Evolutionary conservation across 2,797 vertebrate genomes (phyloP).

Genomic region (Anisognathus igniventris): DNA sequence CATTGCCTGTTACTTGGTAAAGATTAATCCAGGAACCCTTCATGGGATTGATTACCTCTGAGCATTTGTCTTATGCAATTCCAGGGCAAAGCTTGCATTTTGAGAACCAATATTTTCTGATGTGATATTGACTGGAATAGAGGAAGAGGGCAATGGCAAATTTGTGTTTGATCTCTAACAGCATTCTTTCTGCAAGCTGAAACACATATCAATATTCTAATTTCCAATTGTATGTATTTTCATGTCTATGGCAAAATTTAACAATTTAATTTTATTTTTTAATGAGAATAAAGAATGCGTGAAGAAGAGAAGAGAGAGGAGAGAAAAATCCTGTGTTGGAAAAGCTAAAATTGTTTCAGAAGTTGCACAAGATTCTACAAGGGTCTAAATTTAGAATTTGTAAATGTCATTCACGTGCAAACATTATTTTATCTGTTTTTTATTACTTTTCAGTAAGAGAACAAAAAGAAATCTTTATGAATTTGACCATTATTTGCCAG

Average conservation of each 20-base stretch:
- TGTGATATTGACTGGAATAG: background rate
- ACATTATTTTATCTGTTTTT: background rate
- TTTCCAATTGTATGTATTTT: background rate
- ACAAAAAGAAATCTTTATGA: background rate
- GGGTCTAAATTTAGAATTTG: background rate
- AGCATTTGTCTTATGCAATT: background rate
- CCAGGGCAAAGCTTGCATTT: too few relatives aligned
- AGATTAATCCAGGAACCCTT: background rate
- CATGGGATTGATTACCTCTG: background rate
- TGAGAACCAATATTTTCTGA: background rate
- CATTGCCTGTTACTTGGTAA: background rate
- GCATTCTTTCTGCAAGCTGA: background rate
- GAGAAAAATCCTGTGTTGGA: background rate
- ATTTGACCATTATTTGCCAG: background rate
- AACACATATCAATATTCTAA: background rate
- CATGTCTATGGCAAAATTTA: background rate
- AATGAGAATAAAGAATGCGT: background rate
- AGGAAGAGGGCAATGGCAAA: background rate
- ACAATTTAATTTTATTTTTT: too few relatives aligned
- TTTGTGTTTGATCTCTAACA: background rate
- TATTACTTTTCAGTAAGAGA: background rate
- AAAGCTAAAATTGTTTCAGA: background rate
- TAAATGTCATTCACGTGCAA: background rate
- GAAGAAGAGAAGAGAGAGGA: background rate
- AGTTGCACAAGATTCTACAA: background rate